Base-by-base conservation (phyloP, 1,140 invertebrate genomes). In the Apis florea region DNA sequence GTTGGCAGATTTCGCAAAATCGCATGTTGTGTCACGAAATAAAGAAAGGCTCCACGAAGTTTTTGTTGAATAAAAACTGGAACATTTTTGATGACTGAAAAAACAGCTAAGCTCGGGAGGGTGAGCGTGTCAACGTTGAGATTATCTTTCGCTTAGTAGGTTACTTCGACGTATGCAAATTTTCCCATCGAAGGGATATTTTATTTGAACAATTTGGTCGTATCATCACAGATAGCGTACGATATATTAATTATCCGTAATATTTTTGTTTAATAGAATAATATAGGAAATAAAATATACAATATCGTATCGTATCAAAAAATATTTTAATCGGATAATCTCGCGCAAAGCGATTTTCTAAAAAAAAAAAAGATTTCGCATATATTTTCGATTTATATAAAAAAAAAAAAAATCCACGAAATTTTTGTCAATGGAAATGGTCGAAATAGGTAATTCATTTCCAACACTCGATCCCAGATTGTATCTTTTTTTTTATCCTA, bases 401-500 rank as follows among this genome's bases (percentile, higher is more conserved):
- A 31, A 31, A 40, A 40, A 40, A 31, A 31, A 31, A 40, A 40
- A 26, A 61, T 63, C 17, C 56, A 79, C 40, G 12, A 24, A 63
- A 64, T 74, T 79, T 77, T 59, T 71, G 79, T 85, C 80, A 78
- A 72, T 75, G 75, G 78, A 86, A 83, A 79, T 47, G 81, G 63
- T 31, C 54, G 54, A 61, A 79, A 78, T 69, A 82, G 81, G 78
- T 86, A 86, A 86, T 87, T 86, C 71, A 82, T 87, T 82, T 77
- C 47, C 69, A 54, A 31, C 53, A 80, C 70, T 83, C 85, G 77
- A 84, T 84, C 82, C 74, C 82, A 72, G 59, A 82, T 84, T 80
- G 78, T 69, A 59, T 54, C 73, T 77, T 86, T 67, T 40, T 71
- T 59, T 71, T 59, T 40, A 49, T 49, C 56, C 31, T 63, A 51